These are phyloP conservation scores for Protonibea diacanthus DNA, from an alignment of 2,797 vertebrate species.

Conservation along the genomic window DNA sequence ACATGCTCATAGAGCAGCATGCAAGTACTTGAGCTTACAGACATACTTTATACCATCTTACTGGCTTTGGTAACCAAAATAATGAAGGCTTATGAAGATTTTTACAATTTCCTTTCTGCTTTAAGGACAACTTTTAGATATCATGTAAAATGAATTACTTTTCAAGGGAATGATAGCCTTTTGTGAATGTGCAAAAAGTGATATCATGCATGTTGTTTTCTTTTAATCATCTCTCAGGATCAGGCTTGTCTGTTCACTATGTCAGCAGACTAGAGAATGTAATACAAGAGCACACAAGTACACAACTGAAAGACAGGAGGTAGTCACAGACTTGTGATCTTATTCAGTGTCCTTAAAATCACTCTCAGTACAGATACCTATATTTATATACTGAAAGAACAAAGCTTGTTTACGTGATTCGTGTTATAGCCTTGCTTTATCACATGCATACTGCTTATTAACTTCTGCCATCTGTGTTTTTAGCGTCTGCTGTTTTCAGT, in stretches of 20 bases:
- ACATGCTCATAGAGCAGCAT: slow-evolving; percentile 43
- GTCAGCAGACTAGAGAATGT: background rate
- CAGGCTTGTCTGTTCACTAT: slow-evolving; percentile 7
- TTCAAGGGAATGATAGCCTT: background rate
- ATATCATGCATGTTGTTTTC: background rate
- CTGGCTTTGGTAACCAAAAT: background rate
- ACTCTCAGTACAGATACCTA: background rate
- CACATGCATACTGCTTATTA: background rate
- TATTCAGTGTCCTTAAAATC: background rate
- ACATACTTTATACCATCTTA: background rate
- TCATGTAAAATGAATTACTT: background rate
- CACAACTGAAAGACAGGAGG: background rate
- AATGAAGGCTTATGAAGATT: background rate
- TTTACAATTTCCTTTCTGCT: background rate
- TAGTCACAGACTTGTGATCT: background rate
- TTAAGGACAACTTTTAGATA: background rate
- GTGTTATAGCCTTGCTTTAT: background rate
- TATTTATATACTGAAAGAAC: background rate
- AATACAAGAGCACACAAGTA: background rate
- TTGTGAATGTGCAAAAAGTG: background rate
- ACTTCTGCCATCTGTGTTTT: background rate
- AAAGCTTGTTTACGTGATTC: background rate
- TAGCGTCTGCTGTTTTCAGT: slow-evolving; percentile 8
- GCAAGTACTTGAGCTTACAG: slow-evolving; percentile 33
- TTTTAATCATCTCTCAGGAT: background rate